These are phyloP conservation scores for Drosophila mojavensis DNA, from an alignment of 1,140 invertebrate species.

Conservation along the genomic window DNA sequence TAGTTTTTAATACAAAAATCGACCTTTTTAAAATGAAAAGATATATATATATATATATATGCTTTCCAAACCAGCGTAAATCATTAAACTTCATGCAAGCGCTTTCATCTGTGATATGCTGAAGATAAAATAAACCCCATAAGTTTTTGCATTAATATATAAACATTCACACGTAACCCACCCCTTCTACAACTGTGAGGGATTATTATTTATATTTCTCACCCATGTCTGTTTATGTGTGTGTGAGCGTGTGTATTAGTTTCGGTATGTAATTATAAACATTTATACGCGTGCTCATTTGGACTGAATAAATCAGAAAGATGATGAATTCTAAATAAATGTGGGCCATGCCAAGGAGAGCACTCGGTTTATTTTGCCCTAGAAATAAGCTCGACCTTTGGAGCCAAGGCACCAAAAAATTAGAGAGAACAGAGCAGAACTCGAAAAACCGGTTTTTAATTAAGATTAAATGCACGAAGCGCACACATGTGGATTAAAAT, in stretches of 20 bases:
- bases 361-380: slow-evolving; percentile 18
- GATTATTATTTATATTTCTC: slow-evolving; percentile 25
- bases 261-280: slow-evolving; percentile 70
- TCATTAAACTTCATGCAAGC: slow-evolving; percentile 22
- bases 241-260: slow-evolving; percentile 15
- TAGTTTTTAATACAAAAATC: too few species aligned
- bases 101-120: slow-evolving; percentile 55
- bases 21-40: background rate
- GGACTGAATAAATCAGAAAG: slow-evolving; percentile 81
- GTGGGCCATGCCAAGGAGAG: slow-evolving; percentile 21
- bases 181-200: slow-evolving; percentile 1
- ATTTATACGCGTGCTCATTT: slow-evolving; percentile 79
- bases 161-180: slow-evolving; percentile 32
- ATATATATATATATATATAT: too few species aligned
- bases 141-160: slow-evolving; percentile 60
- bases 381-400: slow-evolving; percentile 59
- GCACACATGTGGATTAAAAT: slow-evolving; percentile 74
- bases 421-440: slow-evolving; percentile 42
- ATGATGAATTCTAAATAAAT: slow-evolving; percentile 81
- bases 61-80: background rate
- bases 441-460: slow-evolving; percentile 82
- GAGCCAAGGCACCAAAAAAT: slow-evolving; percentile 44
- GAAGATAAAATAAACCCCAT: slow-evolving; percentile 59
- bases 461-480: slow-evolving; percentile 79
- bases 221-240: slow-evolving; percentile 23